Evolutionary conservation across 2,888 invertebrate species (phyloP).

Genomic region (Asteroscopus sphinx): DNA sequence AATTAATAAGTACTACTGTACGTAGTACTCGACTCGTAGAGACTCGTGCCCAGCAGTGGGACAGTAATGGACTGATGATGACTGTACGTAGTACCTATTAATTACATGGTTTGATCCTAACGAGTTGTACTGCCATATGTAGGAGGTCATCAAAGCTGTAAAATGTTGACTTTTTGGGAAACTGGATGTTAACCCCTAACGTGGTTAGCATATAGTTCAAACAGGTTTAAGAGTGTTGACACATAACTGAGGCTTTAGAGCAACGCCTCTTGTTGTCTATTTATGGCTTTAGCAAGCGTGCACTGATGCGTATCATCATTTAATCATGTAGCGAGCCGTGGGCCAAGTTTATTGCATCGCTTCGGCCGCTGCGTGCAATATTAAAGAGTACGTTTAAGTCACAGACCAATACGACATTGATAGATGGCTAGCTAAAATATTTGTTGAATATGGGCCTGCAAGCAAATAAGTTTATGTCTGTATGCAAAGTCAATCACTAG

Average conservation of each 20-base stretch:
- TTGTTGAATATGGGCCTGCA: background rate
- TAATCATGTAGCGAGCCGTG: conserved; percentile 40
- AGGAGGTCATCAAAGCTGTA: too few relatives aligned
- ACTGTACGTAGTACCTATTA: too few relatives aligned
- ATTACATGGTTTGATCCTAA: too few relatives aligned
- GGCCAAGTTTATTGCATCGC: conserved; percentile 32
- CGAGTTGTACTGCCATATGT: too few relatives aligned
- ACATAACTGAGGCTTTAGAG: conserved; percentile 20
- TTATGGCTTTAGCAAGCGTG: conserved; percentile 35
- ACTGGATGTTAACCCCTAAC: too few relatives aligned
- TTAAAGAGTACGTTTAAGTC: conserved; percentile 26
- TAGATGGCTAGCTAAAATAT: conserved; percentile 7
- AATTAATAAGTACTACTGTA: too few relatives aligned
- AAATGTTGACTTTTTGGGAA: conserved; percentile 1
- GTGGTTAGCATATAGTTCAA: background rate
- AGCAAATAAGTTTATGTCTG: conserved; percentile 2
- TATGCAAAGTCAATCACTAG: background rate
- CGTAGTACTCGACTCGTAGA: too few relatives aligned
- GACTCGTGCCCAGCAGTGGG: too few relatives aligned
- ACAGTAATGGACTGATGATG: too few relatives aligned
- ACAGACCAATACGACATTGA: conserved; percentile 2
- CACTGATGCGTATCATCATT: conserved; percentile 48
- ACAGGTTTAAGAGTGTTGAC: conserved; percentile 16
- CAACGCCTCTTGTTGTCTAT: conserved; percentile 11
- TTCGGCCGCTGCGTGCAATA: conserved; percentile 36